Evolutionary conservation across 2,113 vertebrate genomes (phyloP), one percentile per base, ranked within the genome.

Genomic region (Brienomyrus brachyistius): DNA sequence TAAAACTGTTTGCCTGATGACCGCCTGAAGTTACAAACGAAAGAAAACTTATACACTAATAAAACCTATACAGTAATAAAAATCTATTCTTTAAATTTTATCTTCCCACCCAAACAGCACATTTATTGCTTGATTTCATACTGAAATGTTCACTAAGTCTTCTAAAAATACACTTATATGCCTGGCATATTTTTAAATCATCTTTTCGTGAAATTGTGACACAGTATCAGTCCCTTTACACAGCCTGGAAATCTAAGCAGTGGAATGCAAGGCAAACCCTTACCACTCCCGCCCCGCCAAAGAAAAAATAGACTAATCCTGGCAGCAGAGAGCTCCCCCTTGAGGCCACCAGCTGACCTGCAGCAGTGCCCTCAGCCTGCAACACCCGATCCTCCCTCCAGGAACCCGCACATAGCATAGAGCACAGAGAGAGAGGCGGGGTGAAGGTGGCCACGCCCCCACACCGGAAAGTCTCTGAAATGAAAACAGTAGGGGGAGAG

Each of bases 121-220:
- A 94, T 94, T 95, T 96, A 96, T 96, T 96, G 95, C 95, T 96
- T 94, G 94, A 94, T 94, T 94, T 95, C 93, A 93, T 93, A 95
- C 94, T 91, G 93, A 93, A 92, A 92, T 94, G 92, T 93, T 94
- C 92, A 88, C 91, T 95, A 94, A 93, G 93, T 70, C 92, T 95
- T 94, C 91, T 95, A 95, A 96, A 96, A 95, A 94, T 95, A 80
- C 74, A 80, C 15, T 17, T 80, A 95, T 94, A 95, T 94, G 93
- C 93, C 94, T 95, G 93, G 80, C 70, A 88, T 51, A 88, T 54
- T 89, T 35, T 89, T 5, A 52, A 82, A 59, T 40, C 15, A 45
- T 62, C 27, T 52, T 52, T 59, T 82, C 45, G 17, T 50, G 62
- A 88, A 47, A 88, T 47, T 27, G 92, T 92, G 92, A 93, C 94